Evolutionary conservation across 1,140 invertebrate genomes (phyloP), one percentile per base, ranked within the genome.

Genomic region (Drosophila malerkotliana): DNA sequence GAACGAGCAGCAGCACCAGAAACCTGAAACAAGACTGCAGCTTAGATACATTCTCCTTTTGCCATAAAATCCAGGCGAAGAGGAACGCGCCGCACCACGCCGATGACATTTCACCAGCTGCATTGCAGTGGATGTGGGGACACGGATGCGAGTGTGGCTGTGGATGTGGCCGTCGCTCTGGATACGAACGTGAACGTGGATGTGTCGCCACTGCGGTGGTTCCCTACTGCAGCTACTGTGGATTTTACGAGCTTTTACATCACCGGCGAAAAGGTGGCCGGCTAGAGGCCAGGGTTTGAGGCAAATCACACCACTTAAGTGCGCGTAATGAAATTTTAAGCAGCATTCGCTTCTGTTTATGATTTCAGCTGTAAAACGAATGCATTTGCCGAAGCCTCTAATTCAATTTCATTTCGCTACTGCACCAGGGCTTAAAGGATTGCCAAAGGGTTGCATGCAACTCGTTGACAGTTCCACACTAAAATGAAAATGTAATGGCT

Each of bases 81-180:
- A 39, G 24, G 12, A 56, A 64, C 60, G 59, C 37, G 63, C 10
- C 34, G 34, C 34, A 12, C 34, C 34, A 10, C 34, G 34, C 57
- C 60, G 82, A 80, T 87, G 81, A 87, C 82, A 82, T 76, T 85
- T 82, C 67, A 57, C 77, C 64, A 68, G 66, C 82, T 82, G 82
- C 82, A 87, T 72, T 87, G 83, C 82, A 87, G 82, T 87, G 74
- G 54, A 66, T 68, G 57, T 57, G 41, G 47, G 57, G 41, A 28
- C 26, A 28, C 26, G 41, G 41, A 56, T 41, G 58, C 34, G 53
- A 63, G 58, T 62, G 64, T 1, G 56, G 45, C 24, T 28, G 56
- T 9, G 41, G 41, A 56, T 39, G 58, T 44, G 53, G 69, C 58
- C 59, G 64, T 1, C 44, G 45, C 21, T 28, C 44, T 9, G 39